A percentile compares a stretch with the other conserved stretches of the same genome.
phyloP scores from a whole-genome alignment of 2,888 invertebrate genomes.

The Eupithecia abbreviata region DNA sequence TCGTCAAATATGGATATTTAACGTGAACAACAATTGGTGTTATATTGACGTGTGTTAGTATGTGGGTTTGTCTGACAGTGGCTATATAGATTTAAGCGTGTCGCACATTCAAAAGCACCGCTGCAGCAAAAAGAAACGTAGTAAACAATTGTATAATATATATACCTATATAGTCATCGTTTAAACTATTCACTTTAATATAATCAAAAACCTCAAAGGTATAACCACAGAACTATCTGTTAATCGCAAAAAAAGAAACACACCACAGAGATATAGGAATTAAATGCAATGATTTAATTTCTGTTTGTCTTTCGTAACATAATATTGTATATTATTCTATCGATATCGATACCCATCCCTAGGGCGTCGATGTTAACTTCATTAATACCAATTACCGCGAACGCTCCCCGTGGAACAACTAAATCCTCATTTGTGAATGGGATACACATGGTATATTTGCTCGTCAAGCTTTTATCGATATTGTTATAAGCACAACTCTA shows the following conservation, averaged over 20 bases:
- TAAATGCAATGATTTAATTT: not conserved
- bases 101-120: too few relatives aligned
- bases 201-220: not conserved
- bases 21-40: too few relatives aligned
- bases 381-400: slow-evolving; percentile 26
- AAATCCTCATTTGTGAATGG: slow-evolving; percentile 18
- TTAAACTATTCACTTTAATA: too few relatives aligned
- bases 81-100: too few relatives aligned
- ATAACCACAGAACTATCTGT: not conserved
- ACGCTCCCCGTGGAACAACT: slow-evolving; percentile 18
- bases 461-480: slow-evolving; percentile 8
- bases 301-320: not conserved
- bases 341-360: slow-evolving; percentile 15
- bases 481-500: not conserved
- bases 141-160: too few relatives aligned
- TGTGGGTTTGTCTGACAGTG: not conserved
- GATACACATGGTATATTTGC: not conserved
- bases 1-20: too few relatives aligned
- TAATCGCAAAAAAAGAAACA: not conserved
- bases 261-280: too few relatives aligned
- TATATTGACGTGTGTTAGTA: not conserved
- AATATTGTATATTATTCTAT: not conserved
- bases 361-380: slow-evolving; percentile 17
- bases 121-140: too few relatives aligned
- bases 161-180: too few relatives aligned